Percentiles rank a stretch among this genome's conserved stretches.
Conservation (phyloP, 92 coral and sea anemone genomes). For the Zoanthus sociatus region DNA sequence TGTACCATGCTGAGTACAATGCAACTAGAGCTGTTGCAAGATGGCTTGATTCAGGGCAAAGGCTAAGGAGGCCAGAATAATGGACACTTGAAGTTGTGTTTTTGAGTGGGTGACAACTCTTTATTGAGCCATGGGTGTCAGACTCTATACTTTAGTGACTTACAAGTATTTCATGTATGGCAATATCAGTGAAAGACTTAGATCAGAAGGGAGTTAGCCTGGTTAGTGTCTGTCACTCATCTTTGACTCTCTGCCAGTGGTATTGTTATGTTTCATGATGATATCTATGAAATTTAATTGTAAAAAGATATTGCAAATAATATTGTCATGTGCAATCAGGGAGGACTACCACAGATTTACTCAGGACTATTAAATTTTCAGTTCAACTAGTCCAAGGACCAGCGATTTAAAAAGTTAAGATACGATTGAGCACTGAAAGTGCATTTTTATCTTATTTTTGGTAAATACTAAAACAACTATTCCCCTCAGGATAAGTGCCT, state of each 20-base stretch:
- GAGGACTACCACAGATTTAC: conserved; percentile 54
- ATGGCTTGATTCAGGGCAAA: conserved; percentile 39
- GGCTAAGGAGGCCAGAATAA: conserved; percentile 56
- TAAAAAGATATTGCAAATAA: neutral
- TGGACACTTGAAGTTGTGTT: conserved; percentile 43
- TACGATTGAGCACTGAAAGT: conserved; percentile 57
- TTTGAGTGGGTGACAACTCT: conserved; percentile 45
- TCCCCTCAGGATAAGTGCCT: too few species aligned
- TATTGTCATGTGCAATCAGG: conserved; percentile 57
- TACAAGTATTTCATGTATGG: conserved; percentile 46
- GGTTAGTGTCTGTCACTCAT: conserved; percentile 57
- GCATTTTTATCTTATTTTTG: too few species aligned
- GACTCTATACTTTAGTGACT: conserved; percentile 50
- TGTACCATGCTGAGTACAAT: conserved; percentile 33
- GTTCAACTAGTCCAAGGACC: conserved; percentile 1
- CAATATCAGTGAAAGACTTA: conserved; percentile 50
- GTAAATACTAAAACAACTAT: too few species aligned
- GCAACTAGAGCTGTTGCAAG: conserved; percentile 45
- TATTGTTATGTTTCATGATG: conserved; percentile 36
- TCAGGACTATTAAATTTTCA: conserved; percentile 2
- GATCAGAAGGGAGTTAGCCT: conserved; percentile 46
- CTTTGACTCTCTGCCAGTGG: conserved; percentile 57
- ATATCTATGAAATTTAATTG: neutral
- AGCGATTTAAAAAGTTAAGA: conserved; percentile 55
- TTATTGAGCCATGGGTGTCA: conserved; percentile 51